These are phyloP conservation scores for Cynaeus angustus DNA, from an alignment of 2,888 invertebrate genomes.

Conservation along the genomic window DNA sequence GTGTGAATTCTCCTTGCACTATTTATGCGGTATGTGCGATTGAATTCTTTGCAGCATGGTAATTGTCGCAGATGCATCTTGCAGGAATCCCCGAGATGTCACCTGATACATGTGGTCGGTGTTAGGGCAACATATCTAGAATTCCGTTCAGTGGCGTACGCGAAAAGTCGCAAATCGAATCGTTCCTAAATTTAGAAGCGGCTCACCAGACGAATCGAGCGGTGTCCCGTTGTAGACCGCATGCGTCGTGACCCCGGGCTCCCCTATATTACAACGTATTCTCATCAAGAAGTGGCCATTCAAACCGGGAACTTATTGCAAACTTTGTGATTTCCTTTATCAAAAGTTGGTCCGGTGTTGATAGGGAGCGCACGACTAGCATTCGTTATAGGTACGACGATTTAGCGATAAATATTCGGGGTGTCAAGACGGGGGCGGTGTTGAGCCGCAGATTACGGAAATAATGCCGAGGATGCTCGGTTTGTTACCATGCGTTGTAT, in stretches of 20 bases:
- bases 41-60: conserved; percentile 3
- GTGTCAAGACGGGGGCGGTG: conserved; percentile 13
- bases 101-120: conserved; percentile 25
- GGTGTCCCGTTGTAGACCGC: conserved; percentile 27
- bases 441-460: conserved; percentile 23
- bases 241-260: conserved; percentile 36
- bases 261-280: conserved; percentile 37
- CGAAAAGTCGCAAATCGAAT: conserved; percentile 33
- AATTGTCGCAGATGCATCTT: conserved; percentile 2
- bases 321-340: conserved; percentile 41
- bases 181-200: conserved; percentile 31
- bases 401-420: conserved; percentile 26
- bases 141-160: conserved; percentile 24
- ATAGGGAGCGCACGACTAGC: conserved; percentile 31
- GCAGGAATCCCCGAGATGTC: conserved; percentile 23
- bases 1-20: neutral
- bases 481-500: conserved; percentile 6
- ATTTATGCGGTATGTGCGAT: conserved; percentile 6
- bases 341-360: conserved; percentile 40
- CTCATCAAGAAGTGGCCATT: conserved; percentile 43
- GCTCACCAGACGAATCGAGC: conserved; percentile 36
- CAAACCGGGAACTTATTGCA: conserved; percentile 39
- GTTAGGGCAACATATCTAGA: conserved; percentile 15
- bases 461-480: conserved; percentile 12
- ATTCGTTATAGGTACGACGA: conserved; percentile 16